A percentile compares a stretch with the other conserved stretches of the same genome.
phyloP scores from a whole-genome alignment of 2,888 invertebrate species.

The Acanthoscelides obtectus region DNA sequence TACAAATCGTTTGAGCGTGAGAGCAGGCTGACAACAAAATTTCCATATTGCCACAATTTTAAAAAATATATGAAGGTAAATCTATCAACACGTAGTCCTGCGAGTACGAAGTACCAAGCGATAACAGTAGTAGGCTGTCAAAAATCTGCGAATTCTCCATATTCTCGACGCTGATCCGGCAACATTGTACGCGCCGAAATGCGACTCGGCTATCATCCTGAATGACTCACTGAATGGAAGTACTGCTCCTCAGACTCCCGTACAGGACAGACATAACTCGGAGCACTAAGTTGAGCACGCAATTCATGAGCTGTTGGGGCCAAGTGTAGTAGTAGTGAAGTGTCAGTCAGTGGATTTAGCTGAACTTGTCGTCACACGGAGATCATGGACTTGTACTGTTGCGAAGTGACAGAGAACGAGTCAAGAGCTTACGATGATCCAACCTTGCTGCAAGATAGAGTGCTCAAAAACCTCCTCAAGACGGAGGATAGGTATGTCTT shows the following conservation, averaged over 20 bases:
- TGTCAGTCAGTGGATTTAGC: background rate
- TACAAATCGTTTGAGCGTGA: no score
- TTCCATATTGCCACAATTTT: no score
- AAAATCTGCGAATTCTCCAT: no score
- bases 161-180: background rate
- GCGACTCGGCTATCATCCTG: background rate
- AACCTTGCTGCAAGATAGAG: slow-evolving; percentile 67
- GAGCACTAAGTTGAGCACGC: background rate
- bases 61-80: no score
- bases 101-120: no score
- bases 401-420: slow-evolving; percentile 40
- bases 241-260: background rate
- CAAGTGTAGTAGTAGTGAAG: background rate
- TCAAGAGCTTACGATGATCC: slow-evolving; percentile 58
- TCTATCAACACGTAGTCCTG: no score
- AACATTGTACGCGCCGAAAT: background rate
- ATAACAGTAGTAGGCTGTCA: no score
- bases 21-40: no score
- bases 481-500: slow-evolving; percentile 81
- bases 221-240: background rate
- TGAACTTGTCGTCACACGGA: background rate
- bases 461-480: slow-evolving; percentile 76
- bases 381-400: slow-evolving; percentile 44
- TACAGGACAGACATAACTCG: background rate
- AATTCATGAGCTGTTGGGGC: background rate